These are phyloP conservation scores for Scolopax mira DNA, from an alignment of 2,113 vertebrate genomes.

Conservation along the genomic window DNA sequence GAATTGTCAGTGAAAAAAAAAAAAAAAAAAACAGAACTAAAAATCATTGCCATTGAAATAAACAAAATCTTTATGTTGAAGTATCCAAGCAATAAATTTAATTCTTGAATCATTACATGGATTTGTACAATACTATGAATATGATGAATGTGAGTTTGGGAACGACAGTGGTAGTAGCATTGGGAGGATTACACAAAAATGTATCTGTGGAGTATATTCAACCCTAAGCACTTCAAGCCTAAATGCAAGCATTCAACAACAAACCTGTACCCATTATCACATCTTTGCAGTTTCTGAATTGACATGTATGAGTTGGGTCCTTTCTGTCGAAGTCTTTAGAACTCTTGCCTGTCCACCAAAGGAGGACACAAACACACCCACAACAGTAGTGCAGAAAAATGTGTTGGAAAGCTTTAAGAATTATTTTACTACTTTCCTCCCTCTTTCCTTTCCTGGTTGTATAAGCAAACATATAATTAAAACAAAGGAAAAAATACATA, in stretches of 20 bases:
- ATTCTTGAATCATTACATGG: background rate
- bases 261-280: background rate
- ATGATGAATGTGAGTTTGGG: background rate
- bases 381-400: background rate
- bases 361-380: rapidly evolving
- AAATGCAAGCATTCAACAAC: background rate
- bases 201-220: background rate
- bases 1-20: background rate
- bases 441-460: background rate
- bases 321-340: background rate
- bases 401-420: background rate
- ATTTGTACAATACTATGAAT: background rate
- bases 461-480: background rate
- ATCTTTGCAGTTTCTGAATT: background rate
- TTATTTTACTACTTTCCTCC: background rate
- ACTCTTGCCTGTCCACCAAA: background rate
- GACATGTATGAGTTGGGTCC: rapidly evolving
- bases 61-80: background rate
- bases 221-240: background rate
- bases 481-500: background rate
- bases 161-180: background rate
- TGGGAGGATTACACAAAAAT: background rate
- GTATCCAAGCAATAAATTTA: background rate
- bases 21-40: background rate
- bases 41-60: background rate